phyloP scores from a whole-genome alignment of 1,140 invertebrate genomes.

The Calephelis nemesis region DNA sequence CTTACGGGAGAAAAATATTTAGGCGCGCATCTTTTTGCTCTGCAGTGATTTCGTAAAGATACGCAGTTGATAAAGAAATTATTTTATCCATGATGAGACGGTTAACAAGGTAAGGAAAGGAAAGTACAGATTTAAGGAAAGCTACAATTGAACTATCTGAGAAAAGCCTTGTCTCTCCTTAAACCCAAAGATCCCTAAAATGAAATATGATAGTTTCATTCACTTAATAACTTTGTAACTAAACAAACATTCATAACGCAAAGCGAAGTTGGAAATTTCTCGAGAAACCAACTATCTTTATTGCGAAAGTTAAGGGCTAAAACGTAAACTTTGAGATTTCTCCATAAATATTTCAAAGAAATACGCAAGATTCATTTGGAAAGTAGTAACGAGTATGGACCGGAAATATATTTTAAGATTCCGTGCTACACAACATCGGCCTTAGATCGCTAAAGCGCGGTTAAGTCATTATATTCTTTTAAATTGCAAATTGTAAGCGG shows the following conservation, averaged over 20 bases:
- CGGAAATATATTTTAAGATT: not conserved
- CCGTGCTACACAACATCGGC: no score
- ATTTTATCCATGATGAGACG: no score
- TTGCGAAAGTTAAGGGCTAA: slow-evolving; percentile 12
- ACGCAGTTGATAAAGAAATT: no score
- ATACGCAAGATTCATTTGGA: not conserved
- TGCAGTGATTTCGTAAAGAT: no score
- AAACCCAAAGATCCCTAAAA: not conserved
- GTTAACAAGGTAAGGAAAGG: no score
- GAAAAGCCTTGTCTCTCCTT: not conserved
- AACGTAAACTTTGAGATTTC: slow-evolving; percentile 7
- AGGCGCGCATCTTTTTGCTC: no score
- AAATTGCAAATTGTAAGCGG: no score
- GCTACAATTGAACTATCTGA: no score
- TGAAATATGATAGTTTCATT: slow-evolving; percentile 8
- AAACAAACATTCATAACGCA: slow-evolving; percentile 3
- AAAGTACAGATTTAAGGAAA: no score
- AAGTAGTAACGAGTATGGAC: not conserved
- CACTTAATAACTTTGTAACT: slow-evolving; percentile 13
- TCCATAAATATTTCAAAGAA: slow-evolving; percentile 11
- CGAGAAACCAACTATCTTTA: slow-evolving; percentile 2
- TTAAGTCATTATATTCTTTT: no score
- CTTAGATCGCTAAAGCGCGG: no score
- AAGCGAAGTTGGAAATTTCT: not conserved
- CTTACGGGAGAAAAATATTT: no score